Percentiles rank a stretch among this genome's conserved stretches.
These are phyloP conservation scores for Cybosia mesomella DNA, from an alignment of 2,888 invertebrate genomes.

Conservation along the genomic window DNA sequence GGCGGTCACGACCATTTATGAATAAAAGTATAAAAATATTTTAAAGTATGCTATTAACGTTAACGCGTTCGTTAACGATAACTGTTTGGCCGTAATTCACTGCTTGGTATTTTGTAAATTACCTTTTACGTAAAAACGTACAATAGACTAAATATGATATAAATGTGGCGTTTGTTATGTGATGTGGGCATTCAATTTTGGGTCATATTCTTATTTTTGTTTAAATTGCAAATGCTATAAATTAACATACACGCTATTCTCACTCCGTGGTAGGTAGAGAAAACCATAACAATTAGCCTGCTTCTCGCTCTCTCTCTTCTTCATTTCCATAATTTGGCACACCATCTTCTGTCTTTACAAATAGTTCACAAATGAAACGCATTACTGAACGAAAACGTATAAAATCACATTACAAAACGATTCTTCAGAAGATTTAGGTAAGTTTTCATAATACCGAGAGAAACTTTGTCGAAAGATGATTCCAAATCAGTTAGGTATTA, in stretches of 20 bases:
- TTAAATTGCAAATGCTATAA: not conserved
- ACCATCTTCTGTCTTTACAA: no score
- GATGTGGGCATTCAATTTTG: not conserved
- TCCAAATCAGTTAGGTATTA: not conserved
- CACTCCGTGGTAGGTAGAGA: no score
- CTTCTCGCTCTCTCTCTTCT: no score
- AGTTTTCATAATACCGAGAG: not conserved
- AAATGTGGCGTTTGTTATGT: not conserved
- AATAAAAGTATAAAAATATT: slow-evolving; percentile 5
- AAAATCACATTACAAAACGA: not conserved
- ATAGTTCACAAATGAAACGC: not conserved
- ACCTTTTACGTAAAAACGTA: not conserved
- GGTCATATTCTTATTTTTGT: not conserved
- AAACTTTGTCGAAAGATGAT: not conserved
- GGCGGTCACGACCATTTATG: not conserved
- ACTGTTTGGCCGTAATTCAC: slow-evolving; percentile 2
- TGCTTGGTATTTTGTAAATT: not conserved
- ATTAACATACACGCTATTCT: not conserved
- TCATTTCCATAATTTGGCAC: no score
- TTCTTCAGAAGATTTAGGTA: not conserved
- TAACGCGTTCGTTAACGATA: slow-evolving; percentile 8
- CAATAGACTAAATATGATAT: slow-evolving; percentile 1
- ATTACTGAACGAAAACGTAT: not conserved
- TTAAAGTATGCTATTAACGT: slow-evolving; percentile 7
- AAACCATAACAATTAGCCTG: no score